These are phyloP conservation scores for Acanthaster planci DNA, from an alignment of 35 echinoderm and acorn worm species.

Conservation along the genomic window DNA sequence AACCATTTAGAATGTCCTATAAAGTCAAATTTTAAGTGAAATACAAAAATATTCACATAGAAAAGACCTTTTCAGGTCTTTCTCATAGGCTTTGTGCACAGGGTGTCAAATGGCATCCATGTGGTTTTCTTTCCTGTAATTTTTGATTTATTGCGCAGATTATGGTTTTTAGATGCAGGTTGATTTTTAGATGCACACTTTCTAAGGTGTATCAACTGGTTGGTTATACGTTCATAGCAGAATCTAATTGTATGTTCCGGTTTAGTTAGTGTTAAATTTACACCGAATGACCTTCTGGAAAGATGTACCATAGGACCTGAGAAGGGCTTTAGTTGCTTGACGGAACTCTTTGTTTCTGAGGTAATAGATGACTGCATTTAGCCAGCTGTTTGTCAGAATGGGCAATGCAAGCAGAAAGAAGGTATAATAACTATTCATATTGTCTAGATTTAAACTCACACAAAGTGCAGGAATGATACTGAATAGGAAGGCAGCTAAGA, in stretches of 20 bases:
- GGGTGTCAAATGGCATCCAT: no score
- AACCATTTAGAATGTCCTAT: no score
- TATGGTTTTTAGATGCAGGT: no score
- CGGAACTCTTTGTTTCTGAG: not conserved
- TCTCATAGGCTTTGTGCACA: no score
- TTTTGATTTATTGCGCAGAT: no score
- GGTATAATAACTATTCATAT: not conserved
- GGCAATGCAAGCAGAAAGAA: not conserved
- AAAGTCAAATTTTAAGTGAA: no score
- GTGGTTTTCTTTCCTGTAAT: no score
- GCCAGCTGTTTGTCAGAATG: not conserved
- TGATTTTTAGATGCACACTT: no score
- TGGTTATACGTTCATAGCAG: no score
- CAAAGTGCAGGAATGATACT: not conserved
- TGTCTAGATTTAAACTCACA: not conserved
- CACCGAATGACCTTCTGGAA: not conserved
- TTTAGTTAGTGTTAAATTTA: conserved; percentile 7
- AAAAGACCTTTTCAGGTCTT: no score
- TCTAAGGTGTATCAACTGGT: no score
- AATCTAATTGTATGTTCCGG: not conserved
- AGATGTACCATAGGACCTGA: not conserved
- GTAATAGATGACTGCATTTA: not conserved
- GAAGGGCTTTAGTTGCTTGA: not conserved
- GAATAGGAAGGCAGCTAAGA: not conserved
- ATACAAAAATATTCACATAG: no score